A percentile compares a stretch with the other conserved stretches of the same genome.
phyloP scores from a whole-genome alignment of 2,797 vertebrate species.

The Tenualosa thibaudeaui region DNA sequence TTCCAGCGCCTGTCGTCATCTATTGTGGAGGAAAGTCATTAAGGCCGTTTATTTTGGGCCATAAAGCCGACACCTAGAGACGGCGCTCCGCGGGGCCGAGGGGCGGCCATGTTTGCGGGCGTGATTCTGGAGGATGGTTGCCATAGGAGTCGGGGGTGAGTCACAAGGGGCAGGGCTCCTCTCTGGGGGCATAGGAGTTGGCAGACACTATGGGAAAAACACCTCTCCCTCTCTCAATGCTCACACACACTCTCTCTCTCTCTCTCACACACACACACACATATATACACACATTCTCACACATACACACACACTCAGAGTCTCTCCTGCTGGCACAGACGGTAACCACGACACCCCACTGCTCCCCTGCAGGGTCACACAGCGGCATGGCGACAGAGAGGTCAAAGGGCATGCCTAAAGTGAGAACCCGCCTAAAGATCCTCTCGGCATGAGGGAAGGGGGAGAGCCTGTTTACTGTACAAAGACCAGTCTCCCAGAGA shows the following conservation, averaged over 20 bases:
- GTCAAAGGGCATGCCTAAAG: slow-evolving; percentile 35
- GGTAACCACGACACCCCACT: slow-evolving; percentile 7
- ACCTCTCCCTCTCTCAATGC: not conserved
- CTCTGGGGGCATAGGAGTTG: slow-evolving; percentile 32
- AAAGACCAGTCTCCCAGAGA: not conserved
- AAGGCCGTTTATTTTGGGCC: slow-evolving; percentile 16
- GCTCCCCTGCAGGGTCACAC: slow-evolving; percentile 27
- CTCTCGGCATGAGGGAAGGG: slow-evolving; percentile 13
- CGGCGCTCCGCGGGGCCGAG: not conserved
- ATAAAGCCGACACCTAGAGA: slow-evolving; percentile 19
- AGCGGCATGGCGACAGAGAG: slow-evolving; percentile 22
- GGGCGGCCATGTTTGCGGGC: slow-evolving; percentile 23
- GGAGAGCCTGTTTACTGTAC: slow-evolving; percentile 5
- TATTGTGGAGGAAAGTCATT: slow-evolving; percentile 19
- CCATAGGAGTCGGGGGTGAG: slow-evolving; percentile 27
- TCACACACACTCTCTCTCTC: not conserved
- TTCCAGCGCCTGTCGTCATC: slow-evolving; percentile 1
- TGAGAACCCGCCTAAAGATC: slow-evolving; percentile 21
- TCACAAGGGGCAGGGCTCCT: slow-evolving; percentile 24
- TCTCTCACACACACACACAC: not conserved
- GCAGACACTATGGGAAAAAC: slow-evolving; percentile 46
- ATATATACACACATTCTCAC: slow-evolving; percentile 10
- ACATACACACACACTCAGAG: not conserved
- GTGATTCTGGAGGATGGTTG: slow-evolving; percentile 21
- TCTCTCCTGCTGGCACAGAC: slow-evolving; percentile 24